Evolutionary conservation across 2,797 vertebrate species (phyloP), one percentile per base, ranked within the genome.

Genomic region (Heteromormyrus szaboi): DNA sequence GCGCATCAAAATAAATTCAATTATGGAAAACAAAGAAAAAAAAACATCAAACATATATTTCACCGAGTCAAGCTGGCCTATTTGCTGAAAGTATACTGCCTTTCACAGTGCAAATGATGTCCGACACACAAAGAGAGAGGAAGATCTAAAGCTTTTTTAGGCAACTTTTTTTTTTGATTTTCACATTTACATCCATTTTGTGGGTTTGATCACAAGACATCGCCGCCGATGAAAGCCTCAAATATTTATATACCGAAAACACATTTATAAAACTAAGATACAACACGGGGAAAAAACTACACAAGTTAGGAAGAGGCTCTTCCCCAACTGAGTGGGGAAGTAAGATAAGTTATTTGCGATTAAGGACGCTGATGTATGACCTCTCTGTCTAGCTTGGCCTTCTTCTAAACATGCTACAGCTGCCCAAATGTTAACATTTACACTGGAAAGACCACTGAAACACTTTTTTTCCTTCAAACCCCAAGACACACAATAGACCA

Each of bases 241-340:
- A 88, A 94, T 93, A 93, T 90, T 86, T 48, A 91, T 92, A 90
- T 94, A 90, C 76, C 90, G 88, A 92, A 91, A 90, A 92, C 91
- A 94, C 41, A 53, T 91, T 88, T 90, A 91, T 94, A 94, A 95
- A 94, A 93, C 94, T 93, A 92, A 91, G 90, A 93, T 91, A 93
- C 48, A 81, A 79, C 65, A 90, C 44, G 19, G 46, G 19, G 5
- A 44, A 41, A 72, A 44, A 46, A 81, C 29, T 37, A 22, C 81
- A 90, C 92, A 89, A 76, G 29, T 88, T 33, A n/a, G n/a, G 25
- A 86, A 37, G 29, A 56, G 29, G 29, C 48, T 25, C 33, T 56
- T 53, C 29, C 25, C 51, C 50, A 56, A 86, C 25, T 56, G 17
- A 41, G n/a, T 14, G 5, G 12, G 41, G 6, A 81, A 46, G 17